phyloP scores from a whole-genome alignment of 2,888 invertebrate species.

The Coenonympha glycerion region DNA sequence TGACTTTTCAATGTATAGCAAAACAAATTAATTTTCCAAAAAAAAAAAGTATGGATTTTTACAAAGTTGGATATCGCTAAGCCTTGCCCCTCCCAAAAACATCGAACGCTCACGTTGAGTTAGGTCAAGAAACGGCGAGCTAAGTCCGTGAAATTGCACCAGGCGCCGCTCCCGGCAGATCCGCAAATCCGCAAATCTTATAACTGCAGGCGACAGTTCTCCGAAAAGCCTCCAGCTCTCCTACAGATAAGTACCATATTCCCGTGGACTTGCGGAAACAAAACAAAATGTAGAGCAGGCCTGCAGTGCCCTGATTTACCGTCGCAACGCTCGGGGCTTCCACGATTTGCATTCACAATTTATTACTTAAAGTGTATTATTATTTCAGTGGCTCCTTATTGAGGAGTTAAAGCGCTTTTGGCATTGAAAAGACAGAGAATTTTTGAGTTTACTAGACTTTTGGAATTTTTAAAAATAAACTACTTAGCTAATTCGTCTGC shows the following conservation, averaged over 20 bases:
- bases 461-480: background rate
- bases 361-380: conserved; percentile 7
- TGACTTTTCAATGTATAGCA: too few relatives aligned
- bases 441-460: background rate
- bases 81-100: background rate
- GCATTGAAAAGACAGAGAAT: background rate
- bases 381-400: background rate
- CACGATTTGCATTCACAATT: conserved; percentile 20
- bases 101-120: conserved; percentile 4
- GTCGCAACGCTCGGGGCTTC: conserved; percentile 39
- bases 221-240: conserved; percentile 28
- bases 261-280: conserved; percentile 43
- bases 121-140: conserved; percentile 34
- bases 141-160: conserved; percentile 31
- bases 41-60: background rate
- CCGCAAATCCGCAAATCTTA: conserved; percentile 29
- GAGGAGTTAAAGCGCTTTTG: background rate
- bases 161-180: conserved; percentile 16
- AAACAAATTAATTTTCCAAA: background rate
- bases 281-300: conserved; percentile 55
- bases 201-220: conserved; percentile 35
- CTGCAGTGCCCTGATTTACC: conserved; percentile 66
- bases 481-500: background rate
- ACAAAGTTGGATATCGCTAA: background rate
- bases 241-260: conserved; percentile 42